Percentiles rank a stretch among this genome's conserved stretches.
These are phyloP conservation scores for Hemicrepidius hirtus DNA, from an alignment of 2,888 invertebrate species.

Conservation along the genomic window DNA sequence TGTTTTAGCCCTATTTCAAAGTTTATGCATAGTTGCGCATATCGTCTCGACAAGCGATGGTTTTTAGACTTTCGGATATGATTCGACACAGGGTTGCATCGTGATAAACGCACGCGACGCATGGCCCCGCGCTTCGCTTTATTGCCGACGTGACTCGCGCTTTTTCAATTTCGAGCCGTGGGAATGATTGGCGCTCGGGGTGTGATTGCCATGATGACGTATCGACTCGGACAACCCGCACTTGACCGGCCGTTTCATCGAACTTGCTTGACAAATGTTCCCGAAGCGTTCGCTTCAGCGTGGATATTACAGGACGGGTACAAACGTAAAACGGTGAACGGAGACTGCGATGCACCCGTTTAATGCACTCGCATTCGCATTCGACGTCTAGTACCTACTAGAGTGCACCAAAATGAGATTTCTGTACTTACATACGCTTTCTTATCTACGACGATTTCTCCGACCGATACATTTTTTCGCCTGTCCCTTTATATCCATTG, in stretches of 20 bases:
- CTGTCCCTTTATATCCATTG: conserved; percentile 50
- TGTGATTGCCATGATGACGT: conserved; percentile 73
- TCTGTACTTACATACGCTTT: background rate
- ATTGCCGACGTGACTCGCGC: conserved; percentile 73
- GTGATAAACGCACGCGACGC: conserved; percentile 71
- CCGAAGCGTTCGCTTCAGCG: conserved; percentile 39
- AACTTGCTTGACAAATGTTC: conserved; percentile 54
- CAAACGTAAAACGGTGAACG: conserved; percentile 32
- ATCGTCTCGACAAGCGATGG: conserved; percentile 57
- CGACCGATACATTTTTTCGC: conserved; percentile 48
- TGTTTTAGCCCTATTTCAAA: conserved; percentile 66
- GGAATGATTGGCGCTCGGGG: conserved; percentile 73
- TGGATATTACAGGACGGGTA: conserved; percentile 35
- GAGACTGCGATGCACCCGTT: conserved; percentile 14
- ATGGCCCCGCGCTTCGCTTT: conserved; percentile 71
- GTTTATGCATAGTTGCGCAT: conserved; percentile 69
- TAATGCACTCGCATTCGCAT: conserved; percentile 8
- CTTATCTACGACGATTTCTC: conserved; percentile 35
- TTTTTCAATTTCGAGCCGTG: conserved; percentile 73
- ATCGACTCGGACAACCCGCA: conserved; percentile 59
- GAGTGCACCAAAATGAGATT: background rate
- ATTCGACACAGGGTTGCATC: conserved; percentile 56
- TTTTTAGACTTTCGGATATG: conserved; percentile 41
- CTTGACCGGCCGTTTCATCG: conserved; percentile 56
- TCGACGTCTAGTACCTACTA: conserved; percentile 13